phyloP scores from a whole-genome alignment of 2,113 vertebrate genomes.

The Oncorhynchus nerka region DNA sequence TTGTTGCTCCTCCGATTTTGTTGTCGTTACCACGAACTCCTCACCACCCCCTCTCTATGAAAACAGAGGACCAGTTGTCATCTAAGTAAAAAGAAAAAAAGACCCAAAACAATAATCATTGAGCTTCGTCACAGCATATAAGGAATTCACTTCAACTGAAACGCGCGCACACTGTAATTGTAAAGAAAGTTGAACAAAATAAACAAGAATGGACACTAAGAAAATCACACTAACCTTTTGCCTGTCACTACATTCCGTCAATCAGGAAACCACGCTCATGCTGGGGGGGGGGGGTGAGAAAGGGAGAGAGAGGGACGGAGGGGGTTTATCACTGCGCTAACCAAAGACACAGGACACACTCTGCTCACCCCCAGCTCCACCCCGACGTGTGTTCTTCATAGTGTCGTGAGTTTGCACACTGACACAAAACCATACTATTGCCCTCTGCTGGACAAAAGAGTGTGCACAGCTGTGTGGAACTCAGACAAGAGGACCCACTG shows the following conservation, averaged over 20 bases:
- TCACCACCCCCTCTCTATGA: constrained; percentile 38
- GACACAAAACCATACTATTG: neutral
- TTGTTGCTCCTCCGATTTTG: constrained; percentile 27
- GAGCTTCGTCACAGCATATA: constrained; percentile 22
- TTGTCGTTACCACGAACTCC: constrained; percentile 41
- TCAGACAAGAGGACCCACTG: constrained; percentile 33
- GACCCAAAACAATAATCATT: neutral
- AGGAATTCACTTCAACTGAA: constrained; percentile 44
- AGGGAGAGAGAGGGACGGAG: neutral
- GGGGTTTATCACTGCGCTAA: constrained; percentile 55
- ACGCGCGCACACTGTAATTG: neutral
- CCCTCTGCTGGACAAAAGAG: constrained; percentile 25
- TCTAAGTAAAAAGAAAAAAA: constrained; percentile 10
- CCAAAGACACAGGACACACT: constrained; percentile 63
- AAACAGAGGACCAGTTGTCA: constrained; percentile 36
- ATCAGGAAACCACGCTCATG: constrained; percentile 25
- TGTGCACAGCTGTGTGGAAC: constrained; percentile 13
- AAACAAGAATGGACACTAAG: neutral
- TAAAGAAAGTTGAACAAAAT: neutral
- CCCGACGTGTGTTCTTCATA: neutral
- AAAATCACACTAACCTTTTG: constrained; percentile 23
- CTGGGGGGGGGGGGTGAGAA: constrained; percentile 1
- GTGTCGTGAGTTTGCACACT: neutral
- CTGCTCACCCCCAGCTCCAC: constrained; percentile 31
- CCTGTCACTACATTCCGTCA: constrained; percentile 58